Conservation (phyloP, 2,113 vertebrate genomes). For the Rhineura floridana region DNA sequence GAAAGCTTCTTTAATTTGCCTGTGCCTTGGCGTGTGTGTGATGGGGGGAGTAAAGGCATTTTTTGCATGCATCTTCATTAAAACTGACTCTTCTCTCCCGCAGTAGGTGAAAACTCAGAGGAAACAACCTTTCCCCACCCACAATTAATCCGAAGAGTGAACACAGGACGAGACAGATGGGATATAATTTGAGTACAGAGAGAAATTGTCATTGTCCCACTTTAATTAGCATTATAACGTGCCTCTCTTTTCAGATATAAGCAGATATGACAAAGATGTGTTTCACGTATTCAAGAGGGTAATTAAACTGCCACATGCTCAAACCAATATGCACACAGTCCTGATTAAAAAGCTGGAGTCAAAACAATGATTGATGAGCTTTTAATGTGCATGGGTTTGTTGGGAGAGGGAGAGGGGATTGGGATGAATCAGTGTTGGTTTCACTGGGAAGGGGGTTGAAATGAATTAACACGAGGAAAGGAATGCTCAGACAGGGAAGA, state of each 20-base stretch:
- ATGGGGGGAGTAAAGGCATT: constrained; percentile 23
- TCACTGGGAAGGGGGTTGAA: neutral
- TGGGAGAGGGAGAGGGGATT: constrained; percentile 8
- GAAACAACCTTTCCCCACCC: constrained; percentile 63
- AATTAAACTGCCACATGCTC: constrained; percentile 77
- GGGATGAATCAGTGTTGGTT: constrained; percentile 50
- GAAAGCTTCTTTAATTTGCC: neutral
- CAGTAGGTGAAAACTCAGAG: constrained; percentile 63
- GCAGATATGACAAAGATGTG: constrained; percentile 76
- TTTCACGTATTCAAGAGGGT: constrained; percentile 74
- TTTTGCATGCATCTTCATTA: constrained; percentile 48
- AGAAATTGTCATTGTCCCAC: constrained; percentile 69
- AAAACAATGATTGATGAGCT: constrained; percentile 73
- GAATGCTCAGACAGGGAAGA: constrained; percentile 11
- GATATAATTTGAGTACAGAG: constrained; percentile 67
- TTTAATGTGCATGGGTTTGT: constrained; percentile 56
- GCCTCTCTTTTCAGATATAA: constrained; percentile 71
- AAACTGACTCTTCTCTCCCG: constrained; percentile 56
- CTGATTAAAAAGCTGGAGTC: constrained; percentile 70
- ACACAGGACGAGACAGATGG: constrained; percentile 66
- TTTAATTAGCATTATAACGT: constrained; percentile 75
- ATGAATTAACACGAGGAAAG: constrained; percentile 25
- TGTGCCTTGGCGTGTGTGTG: neutral
- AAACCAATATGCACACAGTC: constrained; percentile 74
- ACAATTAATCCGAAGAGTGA: constrained; percentile 72